phyloP scores from a whole-genome alignment of 2,888 invertebrate genomes.

The Diarsia rubi region DNA sequence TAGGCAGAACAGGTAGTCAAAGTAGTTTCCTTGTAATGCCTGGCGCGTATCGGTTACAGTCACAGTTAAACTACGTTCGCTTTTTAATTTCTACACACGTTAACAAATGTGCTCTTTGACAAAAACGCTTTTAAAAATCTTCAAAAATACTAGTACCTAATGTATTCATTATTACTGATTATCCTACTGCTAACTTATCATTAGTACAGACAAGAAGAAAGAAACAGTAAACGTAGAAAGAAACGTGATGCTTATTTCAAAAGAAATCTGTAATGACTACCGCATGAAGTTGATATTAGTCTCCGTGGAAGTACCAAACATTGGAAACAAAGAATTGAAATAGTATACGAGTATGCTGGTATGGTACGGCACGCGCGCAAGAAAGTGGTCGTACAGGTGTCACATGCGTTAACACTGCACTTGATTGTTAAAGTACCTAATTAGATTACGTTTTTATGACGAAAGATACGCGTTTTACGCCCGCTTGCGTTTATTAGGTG shows the following conservation, averaged over 20 bases:
- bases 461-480: constrained; percentile 24
- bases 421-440: constrained; percentile 69
- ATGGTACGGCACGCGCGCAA: constrained; percentile 65
- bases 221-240: neutral
- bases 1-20: constrained; percentile 36
- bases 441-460: constrained; percentile 61
- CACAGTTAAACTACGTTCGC: constrained; percentile 5
- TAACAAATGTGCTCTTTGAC: neutral
- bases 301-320: neutral
- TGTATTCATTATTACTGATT: too few relatives aligned
- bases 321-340: neutral
- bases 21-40: constrained; percentile 41
- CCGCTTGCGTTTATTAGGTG: constrained; percentile 22
- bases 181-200: too few relatives aligned
- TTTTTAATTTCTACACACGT: neutral
- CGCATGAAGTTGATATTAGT: neutral
- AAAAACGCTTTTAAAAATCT: neutral
- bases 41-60: constrained; percentile 47
- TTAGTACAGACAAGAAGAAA: neutral
- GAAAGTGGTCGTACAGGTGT: constrained; percentile 73
- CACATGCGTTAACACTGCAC: constrained; percentile 63
- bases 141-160: too few relatives aligned
- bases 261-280: neutral
- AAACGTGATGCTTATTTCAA: neutral
- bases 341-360: constrained; percentile 46